Conservation (phyloP, 2,113 vertebrate genomes). For the Aptenodytes forsteri region DNA sequence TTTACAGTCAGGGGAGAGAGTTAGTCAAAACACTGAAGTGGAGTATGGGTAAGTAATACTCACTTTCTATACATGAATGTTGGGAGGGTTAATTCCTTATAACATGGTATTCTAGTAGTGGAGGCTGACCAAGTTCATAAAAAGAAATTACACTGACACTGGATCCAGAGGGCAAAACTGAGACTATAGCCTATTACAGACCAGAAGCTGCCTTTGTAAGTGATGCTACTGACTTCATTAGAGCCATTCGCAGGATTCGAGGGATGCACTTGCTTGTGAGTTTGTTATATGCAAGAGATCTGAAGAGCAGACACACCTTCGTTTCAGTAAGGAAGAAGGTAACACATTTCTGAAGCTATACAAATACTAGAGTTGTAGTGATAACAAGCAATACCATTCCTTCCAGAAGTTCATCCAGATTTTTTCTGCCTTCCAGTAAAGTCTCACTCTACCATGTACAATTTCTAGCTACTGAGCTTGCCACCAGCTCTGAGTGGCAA, state of each 20-base stretch:
- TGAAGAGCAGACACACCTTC: not conserved
- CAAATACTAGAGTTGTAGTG: not conserved
- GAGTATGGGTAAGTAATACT: not conserved
- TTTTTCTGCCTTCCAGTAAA: not conserved
- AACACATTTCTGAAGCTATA: not conserved
- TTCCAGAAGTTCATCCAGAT: not conserved
- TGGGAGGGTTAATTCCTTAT: not conserved
- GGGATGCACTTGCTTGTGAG: not conserved
- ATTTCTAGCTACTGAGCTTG: not conserved
- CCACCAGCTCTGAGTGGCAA: not conserved
- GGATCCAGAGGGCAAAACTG: not conserved
- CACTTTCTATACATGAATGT: not conserved
- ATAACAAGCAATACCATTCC: not conserved
- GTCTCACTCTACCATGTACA: not conserved
- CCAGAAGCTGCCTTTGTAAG: not conserved
- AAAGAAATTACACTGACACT: not conserved
- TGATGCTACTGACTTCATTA: not conserved
- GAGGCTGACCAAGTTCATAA: not conserved
- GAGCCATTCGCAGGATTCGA: not conserved
- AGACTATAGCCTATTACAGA: not conserved
- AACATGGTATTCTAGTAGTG: not conserved
- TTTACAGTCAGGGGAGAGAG: not conserved
- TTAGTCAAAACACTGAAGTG: not conserved
- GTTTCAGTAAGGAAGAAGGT: not conserved
- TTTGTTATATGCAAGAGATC: not conserved